Evolutionary conservation across 2,888 invertebrate species (phyloP).

Genomic region (Argyresthia goedartella): DNA sequence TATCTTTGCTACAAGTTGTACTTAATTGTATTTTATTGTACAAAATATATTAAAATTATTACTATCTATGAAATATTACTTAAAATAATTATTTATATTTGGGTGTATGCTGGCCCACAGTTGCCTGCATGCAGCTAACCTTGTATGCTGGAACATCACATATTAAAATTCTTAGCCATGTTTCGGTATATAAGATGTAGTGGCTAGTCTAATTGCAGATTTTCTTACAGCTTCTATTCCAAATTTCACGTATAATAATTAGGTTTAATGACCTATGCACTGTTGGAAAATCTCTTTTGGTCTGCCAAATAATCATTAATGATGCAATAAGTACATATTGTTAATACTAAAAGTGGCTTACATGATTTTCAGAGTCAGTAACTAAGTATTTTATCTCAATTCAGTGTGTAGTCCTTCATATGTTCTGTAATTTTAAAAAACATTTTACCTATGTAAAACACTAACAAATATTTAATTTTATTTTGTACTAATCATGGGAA

Average conservation of each 20-base stretch:
- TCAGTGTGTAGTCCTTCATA: constrained; percentile 71
- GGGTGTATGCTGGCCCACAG: constrained; percentile 64
- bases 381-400: constrained; percentile 69
- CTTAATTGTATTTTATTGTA: constrained; percentile 78
- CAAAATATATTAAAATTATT: constrained; percentile 75
- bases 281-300: constrained; percentile 72
- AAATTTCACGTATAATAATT: constrained; percentile 64
- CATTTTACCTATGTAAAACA: constrained; percentile 68
- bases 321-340: constrained; percentile 68
- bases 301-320: constrained; percentile 64
- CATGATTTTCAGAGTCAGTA: constrained; percentile 63
- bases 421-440: constrained; percentile 69
- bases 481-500: constrained; percentile 72
- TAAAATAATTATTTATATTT: constrained; percentile 59
- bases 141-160: constrained; percentile 69
- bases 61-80: constrained; percentile 68
- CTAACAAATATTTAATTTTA: constrained; percentile 72
- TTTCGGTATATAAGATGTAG: constrained; percentile 68
- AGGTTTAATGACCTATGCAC: constrained; percentile 66
- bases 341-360: constrained; percentile 70
- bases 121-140: constrained; percentile 67
- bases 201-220: constrained; percentile 70
- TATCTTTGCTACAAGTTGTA: constrained; percentile 79
- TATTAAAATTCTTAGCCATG: constrained; percentile 64
- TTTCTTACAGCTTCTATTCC: constrained; percentile 71